Conservation (phyloP, 2,888 invertebrate genomes). For the Chromoteleia sp. region DNA sequence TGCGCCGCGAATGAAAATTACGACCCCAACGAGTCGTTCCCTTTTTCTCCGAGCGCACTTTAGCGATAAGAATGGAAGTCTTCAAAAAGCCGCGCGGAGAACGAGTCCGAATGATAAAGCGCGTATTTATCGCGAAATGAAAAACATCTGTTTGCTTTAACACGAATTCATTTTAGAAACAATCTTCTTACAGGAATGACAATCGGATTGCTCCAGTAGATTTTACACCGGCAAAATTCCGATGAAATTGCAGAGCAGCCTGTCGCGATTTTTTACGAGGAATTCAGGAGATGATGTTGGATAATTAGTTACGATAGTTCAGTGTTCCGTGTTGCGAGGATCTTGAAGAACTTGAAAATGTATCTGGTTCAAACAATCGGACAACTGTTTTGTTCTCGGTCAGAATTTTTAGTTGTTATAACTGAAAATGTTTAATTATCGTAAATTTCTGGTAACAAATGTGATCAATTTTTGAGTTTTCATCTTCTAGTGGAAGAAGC, state of each 20-base stretch:
- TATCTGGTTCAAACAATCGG: too few relatives aligned
- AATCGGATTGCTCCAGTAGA: conserved; percentile 29
- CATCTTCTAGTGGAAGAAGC: too few relatives aligned
- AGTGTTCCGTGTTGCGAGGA: too few relatives aligned
- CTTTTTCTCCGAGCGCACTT: conserved; percentile 44
- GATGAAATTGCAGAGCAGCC: not conserved
- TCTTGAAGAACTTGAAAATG: too few relatives aligned
- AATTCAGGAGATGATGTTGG: not conserved
- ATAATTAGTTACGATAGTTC: not conserved
- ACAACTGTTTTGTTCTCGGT: too few relatives aligned
- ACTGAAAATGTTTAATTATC: too few relatives aligned
- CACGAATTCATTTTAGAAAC: conserved; percentile 44
- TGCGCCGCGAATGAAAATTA: conserved; percentile 70
- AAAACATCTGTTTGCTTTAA: conserved; percentile 56
- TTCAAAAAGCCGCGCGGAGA: conserved; percentile 41
- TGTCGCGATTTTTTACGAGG: not conserved
- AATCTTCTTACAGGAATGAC: conserved; percentile 32
- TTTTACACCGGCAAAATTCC: conserved; percentile 14
- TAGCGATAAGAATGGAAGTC: conserved; percentile 49
- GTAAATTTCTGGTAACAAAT: too few relatives aligned
- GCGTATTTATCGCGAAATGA: conserved; percentile 54
- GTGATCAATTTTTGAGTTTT: too few relatives aligned
- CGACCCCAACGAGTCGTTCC: conserved; percentile 52
- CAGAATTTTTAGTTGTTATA: too few relatives aligned
- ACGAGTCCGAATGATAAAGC: conserved; percentile 47